These are phyloP conservation scores for Griposia aprilina DNA, from an alignment of 2,888 invertebrate genomes.

Conservation along the genomic window DNA sequence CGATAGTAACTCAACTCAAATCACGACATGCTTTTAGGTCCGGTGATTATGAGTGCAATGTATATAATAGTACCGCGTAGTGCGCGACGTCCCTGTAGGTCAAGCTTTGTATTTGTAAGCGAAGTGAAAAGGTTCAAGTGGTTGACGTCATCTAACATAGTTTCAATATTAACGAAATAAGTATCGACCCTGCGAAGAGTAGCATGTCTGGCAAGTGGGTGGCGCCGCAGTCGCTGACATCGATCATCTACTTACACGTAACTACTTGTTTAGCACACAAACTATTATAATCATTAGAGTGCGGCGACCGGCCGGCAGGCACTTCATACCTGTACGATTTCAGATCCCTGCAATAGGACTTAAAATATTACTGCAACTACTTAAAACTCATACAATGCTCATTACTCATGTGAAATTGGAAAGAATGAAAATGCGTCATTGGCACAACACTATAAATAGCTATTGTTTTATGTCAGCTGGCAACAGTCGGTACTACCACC, in stretches of 20 bases:
- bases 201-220: conserved; percentile 2
- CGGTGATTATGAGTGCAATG: neutral
- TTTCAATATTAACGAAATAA: neutral
- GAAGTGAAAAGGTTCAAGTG: neutral
- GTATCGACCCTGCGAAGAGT: neutral
- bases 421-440: neutral
- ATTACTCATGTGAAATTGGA: neutral
- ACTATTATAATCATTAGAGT: neutral
- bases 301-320: conserved; percentile 34
- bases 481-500: neutral
- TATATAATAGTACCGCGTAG: neutral
- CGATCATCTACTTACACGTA: neutral
- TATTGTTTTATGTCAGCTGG: neutral
- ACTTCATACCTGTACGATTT: conserved; percentile 25
- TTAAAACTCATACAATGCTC: neutral
- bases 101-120: neutral
- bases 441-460: neutral
- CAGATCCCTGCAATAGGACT: neutral
- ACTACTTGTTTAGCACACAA: conserved; percentile 15
- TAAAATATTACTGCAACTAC: neutral
- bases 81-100: too few species aligned
- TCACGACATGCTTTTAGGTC: neutral
- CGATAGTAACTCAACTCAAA: conserved; percentile 1
- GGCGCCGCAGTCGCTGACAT: conserved; percentile 5
- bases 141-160: neutral